Evolutionary conservation across 2,888 invertebrate species (phyloP), one percentile per base, ranked within the genome.

Genomic region (Sussaba pulchella): DNA sequence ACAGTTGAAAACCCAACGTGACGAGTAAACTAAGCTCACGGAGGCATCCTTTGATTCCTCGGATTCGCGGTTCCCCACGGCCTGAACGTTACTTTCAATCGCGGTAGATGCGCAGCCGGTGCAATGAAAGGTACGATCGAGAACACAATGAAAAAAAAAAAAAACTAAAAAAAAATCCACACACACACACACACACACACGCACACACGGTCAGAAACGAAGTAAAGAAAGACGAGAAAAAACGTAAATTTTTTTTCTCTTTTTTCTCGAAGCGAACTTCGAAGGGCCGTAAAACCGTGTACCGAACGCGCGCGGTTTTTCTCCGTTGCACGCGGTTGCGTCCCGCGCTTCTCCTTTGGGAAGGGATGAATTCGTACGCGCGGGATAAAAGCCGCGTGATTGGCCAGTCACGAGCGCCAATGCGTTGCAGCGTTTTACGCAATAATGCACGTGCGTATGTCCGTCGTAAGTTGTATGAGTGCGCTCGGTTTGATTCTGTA

Each of bases 381-480:
- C 86, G 87, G 81, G 85, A 85, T 87, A 87, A 87, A 87, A 85
- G 85, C 87, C 86, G 87, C 78, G 80, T 85, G 88, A 90, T 90
- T 90, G 90, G 90, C 84, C 84, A 85, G 83, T 71, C 73, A 78
- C 81, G 83, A 81, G 88, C 88, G 86, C 90, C 90, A 89, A 90
- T 90, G 88, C 88, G 39, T 64, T 19, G 45, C 36, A n/a, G 78
- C 63, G 69, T 57, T 69, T 54, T 47, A 54, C 69, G 57, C 50
- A 64, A 73, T 50, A 73, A 41, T 45, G 52, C 50, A 63, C 45
- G 45, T 43, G 59, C 61, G 61, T 61, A 12, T 19, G 59, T 14
- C 26, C 31, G 43, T 43, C n/a, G 4, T 12, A 17, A 8, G 9
- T 21, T 21, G 50, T 21, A 17, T 47, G 19, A 19, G 47, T 52